These are phyloP conservation scores for Lepidonotus clava DNA, from an alignment of 2,888 invertebrate species.

Conservation along the genomic window DNA sequence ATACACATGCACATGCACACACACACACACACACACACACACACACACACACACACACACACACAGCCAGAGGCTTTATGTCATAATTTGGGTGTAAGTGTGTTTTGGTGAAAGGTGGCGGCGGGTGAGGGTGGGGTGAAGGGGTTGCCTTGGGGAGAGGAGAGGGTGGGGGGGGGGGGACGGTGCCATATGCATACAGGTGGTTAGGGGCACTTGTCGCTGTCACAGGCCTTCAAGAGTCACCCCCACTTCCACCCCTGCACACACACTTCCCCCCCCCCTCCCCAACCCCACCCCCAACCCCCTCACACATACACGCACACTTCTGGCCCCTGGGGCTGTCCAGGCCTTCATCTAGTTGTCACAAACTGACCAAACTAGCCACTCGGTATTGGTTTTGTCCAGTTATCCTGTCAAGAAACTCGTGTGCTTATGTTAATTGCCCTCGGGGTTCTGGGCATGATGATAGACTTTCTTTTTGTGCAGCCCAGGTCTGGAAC, in stretches of 20 bases:
- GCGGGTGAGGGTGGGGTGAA: background rate
- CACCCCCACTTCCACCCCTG: background rate
- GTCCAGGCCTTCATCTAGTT: no score
- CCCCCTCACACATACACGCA: background rate
- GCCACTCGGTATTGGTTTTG: no score
- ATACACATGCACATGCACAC: background rate
- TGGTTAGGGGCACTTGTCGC: background rate
- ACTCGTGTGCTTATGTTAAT: no score
- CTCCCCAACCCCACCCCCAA: background rate
- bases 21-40: background rate
- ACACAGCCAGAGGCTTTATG: background rate
- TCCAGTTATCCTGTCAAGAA: no score
- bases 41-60: background rate
- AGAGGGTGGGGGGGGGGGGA: background rate
- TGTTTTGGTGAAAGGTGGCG: background rate
- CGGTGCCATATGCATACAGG: background rate
- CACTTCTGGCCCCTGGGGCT: no score
- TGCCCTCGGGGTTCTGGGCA: no score
- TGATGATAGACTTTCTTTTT: no score
- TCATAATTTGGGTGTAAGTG: no score
- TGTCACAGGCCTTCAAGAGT: background rate
- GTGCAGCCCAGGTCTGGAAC: no score
- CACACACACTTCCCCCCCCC: background rate
- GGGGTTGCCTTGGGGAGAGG: background rate
- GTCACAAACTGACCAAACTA: no score